A percentile compares a stretch with the other conserved stretches of the same genome.
phyloP scores from a whole-genome alignment of 2,888 invertebrate genomes.

The Argynnis bischoffii region DNA sequence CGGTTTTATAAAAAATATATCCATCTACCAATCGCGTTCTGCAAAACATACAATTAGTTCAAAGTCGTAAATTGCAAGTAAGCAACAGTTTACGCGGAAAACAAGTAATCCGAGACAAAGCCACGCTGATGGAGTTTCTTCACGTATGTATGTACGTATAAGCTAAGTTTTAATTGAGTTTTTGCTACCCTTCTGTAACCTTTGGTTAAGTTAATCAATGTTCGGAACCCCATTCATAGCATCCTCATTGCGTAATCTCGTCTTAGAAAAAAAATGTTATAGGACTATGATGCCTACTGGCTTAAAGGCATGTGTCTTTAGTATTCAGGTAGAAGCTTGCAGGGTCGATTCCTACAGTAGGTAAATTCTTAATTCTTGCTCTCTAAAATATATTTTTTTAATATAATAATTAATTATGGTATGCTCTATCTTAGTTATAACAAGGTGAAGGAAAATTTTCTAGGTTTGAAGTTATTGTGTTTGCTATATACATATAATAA shows the following conservation, averaged over 20 bases:
- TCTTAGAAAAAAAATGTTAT: neutral
- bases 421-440: too few relatives aligned
- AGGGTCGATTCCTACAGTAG: too few relatives aligned
- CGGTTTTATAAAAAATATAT: too few relatives aligned
- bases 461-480: too few relatives aligned
- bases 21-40: neutral
- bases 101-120: constrained; percentile 42
- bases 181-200: constrained; percentile 43
- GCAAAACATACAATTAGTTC: constrained; percentile 19
- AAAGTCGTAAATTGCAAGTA: constrained; percentile 32
- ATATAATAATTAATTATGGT: too few relatives aligned
- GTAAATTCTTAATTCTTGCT: too few relatives aligned
- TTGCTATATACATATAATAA: too few relatives aligned
- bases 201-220: constrained; percentile 29
- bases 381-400: too few relatives aligned
- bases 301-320: too few relatives aligned
- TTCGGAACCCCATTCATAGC: constrained; percentile 19
- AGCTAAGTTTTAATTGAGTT: constrained; percentile 35
- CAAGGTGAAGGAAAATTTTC: too few relatives aligned
- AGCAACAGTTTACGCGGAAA: constrained; percentile 35
- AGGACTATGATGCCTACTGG: too few relatives aligned
- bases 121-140: constrained; percentile 42
- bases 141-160: constrained; percentile 35
- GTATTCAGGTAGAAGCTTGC: too few relatives aligned
- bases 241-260: constrained; percentile 1